Percentiles rank a stretch among this genome's conserved stretches.
phyloP scores from a whole-genome alignment of 2,888 invertebrate genomes.

The Malachius bipustulatus region DNA sequence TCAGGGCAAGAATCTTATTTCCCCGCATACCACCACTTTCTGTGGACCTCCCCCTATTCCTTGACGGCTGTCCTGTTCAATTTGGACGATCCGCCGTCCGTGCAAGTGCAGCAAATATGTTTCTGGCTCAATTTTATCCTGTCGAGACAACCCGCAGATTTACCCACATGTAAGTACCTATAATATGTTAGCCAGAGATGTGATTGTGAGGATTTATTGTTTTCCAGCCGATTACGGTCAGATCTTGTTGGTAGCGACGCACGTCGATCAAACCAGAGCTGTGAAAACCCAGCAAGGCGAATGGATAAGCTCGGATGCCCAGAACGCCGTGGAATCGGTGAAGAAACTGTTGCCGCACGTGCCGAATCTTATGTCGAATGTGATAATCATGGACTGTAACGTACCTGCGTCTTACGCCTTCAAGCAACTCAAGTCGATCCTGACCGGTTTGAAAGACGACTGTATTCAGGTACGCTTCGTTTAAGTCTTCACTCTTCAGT shows the following conservation, averaged over 20 bases:
- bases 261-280: slow-evolving; percentile 45
- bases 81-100: slow-evolving; percentile 51
- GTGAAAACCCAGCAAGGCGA: slow-evolving; percentile 44
- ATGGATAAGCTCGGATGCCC: slow-evolving; percentile 45
- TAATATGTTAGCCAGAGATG: background rate
- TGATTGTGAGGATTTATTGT: too few relatives aligned
- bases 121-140: slow-evolving; percentile 68
- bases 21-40: slow-evolving; percentile 59
- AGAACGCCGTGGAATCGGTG: slow-evolving; percentile 37
- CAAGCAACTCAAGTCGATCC: slow-evolving; percentile 45
- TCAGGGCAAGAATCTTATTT: slow-evolving; percentile 64
- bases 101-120: slow-evolving; percentile 53
- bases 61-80: slow-evolving; percentile 50
- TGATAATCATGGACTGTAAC: slow-evolving; percentile 50
- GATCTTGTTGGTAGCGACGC: slow-evolving; percentile 52
- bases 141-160: slow-evolving; percentile 40
- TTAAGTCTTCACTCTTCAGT: background rate
- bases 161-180: slow-evolving; percentile 36
- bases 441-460: slow-evolving; percentile 40
- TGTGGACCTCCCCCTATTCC: slow-evolving; percentile 41
- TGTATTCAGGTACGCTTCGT: slow-evolving; percentile 39
- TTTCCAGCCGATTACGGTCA: slow-evolving; percentile 46
- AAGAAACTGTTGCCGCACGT: slow-evolving; percentile 41
- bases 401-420: slow-evolving; percentile 49
- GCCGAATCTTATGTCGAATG: slow-evolving; percentile 45